A percentile compares a stretch with the other conserved stretches of the same genome.
phyloP scores from a whole-genome alignment of 2,113 vertebrate genomes.

The Bubo blakistoni region DNA sequence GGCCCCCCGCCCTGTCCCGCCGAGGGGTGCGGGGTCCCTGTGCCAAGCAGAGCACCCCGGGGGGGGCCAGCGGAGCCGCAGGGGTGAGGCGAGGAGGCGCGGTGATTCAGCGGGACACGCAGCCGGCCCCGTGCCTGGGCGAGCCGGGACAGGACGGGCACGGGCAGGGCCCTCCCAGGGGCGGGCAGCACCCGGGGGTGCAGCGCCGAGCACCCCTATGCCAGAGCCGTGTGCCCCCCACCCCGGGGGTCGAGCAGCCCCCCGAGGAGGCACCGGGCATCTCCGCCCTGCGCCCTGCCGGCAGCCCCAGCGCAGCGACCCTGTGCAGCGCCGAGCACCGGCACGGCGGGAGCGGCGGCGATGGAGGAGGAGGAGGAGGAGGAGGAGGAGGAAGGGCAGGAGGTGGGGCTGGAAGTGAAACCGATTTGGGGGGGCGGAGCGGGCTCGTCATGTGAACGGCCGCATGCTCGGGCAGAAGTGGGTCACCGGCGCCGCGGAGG shows the following conservation, averaged over 20 bases:
- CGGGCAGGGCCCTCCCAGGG: neutral
- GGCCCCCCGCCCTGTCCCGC: fast-evolving
- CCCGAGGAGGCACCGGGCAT: no score
- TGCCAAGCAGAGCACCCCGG: neutral
- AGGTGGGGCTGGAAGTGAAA: constrained; percentile 32
- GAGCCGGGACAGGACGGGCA: constrained; percentile 16
- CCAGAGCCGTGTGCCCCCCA: no score
- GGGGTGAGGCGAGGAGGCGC: neutral
- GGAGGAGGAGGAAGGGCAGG: neutral
- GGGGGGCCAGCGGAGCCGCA: neutral
- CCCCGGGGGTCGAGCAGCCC: neutral
- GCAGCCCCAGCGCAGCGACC: neutral
- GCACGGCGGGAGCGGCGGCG: neutral
- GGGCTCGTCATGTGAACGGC: constrained; percentile 57
- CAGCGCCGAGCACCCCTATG: neutral
- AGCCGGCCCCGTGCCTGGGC: constrained; percentile 22
- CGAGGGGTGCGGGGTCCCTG: neutral
- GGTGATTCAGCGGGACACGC: constrained; percentile 4
- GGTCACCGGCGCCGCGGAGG: constrained; percentile 50
- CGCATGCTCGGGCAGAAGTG: constrained; percentile 63
- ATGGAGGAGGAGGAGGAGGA: neutral
- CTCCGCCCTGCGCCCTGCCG: no score
- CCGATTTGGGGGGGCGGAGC: constrained; percentile 31
- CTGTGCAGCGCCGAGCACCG: neutral
- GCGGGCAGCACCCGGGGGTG: neutral